phyloP scores from a whole-genome alignment of 2,888 invertebrate species.

The Argyresthia albistria region DNA sequence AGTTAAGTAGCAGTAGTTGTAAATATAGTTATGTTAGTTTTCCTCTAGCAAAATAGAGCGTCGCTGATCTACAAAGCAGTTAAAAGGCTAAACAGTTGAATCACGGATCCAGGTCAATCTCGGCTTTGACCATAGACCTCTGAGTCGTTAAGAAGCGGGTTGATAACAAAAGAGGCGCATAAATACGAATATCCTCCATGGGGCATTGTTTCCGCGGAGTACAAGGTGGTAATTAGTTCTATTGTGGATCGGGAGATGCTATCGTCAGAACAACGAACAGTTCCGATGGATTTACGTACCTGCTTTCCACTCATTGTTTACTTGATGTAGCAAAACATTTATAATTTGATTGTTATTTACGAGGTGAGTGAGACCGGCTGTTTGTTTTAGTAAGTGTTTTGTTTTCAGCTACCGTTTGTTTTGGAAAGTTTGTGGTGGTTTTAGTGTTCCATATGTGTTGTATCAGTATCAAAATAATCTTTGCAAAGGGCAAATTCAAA shows the following conservation, averaged over 20 bases:
- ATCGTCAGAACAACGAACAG: conserved; percentile 43
- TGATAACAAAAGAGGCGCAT: conserved; percentile 36
- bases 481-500: too few species aligned
- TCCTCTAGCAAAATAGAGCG: too few species aligned
- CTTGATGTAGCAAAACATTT: conserved; percentile 4
- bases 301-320: conserved; percentile 59
- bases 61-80: too few species aligned
- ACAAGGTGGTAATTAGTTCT: conserved; percentile 57
- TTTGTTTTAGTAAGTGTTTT: too few species aligned
- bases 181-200: conserved; percentile 26
- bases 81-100: too few species aligned
- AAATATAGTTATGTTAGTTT: too few species aligned
- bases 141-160: conserved; percentile 21
- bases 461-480: too few species aligned
- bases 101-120: background rate
- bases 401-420: too few species aligned
- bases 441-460: too few species aligned
- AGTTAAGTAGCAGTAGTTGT: too few species aligned
- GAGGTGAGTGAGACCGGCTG: background rate
- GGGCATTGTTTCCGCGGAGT: conserved; percentile 42
- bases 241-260: conserved; percentile 58
- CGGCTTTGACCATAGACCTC: background rate
- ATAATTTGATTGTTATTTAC: background rate
- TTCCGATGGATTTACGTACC: conserved; percentile 59
- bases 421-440: too few species aligned